Evolutionary conservation across 2,888 invertebrate genomes (phyloP).

Genomic region (Hirtodrosophila confusa): DNA sequence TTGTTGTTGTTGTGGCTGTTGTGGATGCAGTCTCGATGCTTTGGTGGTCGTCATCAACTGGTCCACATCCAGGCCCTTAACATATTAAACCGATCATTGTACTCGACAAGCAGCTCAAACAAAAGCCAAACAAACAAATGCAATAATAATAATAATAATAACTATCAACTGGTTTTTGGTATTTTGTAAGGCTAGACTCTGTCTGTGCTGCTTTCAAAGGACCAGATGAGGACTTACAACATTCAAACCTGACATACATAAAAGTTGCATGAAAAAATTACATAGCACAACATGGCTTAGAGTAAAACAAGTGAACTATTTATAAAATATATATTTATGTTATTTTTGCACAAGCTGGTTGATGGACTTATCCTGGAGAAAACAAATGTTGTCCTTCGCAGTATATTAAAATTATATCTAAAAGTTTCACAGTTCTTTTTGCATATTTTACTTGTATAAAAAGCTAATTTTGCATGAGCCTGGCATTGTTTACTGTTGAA

Average conservation of each 20-base stretch:
- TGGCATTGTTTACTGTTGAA: slow-evolving; percentile 5
- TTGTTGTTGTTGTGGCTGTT: slow-evolving; percentile 22
- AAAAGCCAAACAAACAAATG: slow-evolving; percentile 59
- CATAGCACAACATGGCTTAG: no score
- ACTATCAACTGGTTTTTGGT: slow-evolving; percentile 23
- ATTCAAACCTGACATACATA: no score
- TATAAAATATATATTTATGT: no score
- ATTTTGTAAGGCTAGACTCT: slow-evolving; percentile 37
- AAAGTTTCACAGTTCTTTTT: no score
- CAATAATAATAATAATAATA: slow-evolving; percentile 29
- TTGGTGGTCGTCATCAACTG: slow-evolving; percentile 27
- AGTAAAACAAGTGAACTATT: no score
- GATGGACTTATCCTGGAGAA: no score
- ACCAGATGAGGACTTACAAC: not conserved
- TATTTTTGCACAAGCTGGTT: no score
- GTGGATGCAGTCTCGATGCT: slow-evolving; percentile 25
- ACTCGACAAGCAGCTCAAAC: slow-evolving; percentile 70
- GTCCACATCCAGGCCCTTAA: slow-evolving; percentile 52
- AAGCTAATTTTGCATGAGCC: not conserved
- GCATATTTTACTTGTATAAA: no score
- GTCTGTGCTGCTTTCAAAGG: slow-evolving; percentile 30
- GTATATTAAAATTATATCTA: no score
- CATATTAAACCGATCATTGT: slow-evolving; percentile 84
- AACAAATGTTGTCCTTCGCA: no score
- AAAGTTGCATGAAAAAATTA: no score